Conservation (phyloP, 2,113 vertebrate genomes). For the Carettochelys insculpta region DNA sequence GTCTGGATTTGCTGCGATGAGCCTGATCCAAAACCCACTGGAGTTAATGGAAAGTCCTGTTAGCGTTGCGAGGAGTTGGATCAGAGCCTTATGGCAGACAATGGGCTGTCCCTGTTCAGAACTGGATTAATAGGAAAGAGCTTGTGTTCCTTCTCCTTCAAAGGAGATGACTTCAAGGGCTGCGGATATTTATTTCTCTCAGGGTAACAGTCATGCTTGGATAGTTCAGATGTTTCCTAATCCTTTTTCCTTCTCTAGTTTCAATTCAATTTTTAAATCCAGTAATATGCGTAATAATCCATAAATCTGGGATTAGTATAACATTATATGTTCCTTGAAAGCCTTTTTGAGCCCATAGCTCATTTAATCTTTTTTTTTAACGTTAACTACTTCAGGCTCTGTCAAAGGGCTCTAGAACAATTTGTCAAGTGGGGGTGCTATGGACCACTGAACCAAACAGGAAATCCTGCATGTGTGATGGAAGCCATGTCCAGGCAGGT, state of each 20-base stretch:
- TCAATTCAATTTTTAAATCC: background rate
- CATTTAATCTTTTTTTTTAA: constrained; percentile 45
- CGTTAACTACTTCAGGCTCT: constrained; percentile 17
- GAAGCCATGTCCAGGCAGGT: too few species aligned
- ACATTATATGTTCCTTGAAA: constrained; percentile 41
- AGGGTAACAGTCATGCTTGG: background rate
- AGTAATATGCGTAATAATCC: constrained; percentile 21
- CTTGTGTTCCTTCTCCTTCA: background rate
- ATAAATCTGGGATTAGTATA: constrained; percentile 39
- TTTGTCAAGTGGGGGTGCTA: too few species aligned
- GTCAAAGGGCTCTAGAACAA: too few species aligned
- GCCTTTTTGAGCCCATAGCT: constrained; percentile 6
- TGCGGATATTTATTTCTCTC: background rate
- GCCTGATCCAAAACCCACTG: background rate
- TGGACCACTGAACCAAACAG: too few species aligned
- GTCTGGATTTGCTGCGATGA: background rate
- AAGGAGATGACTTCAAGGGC: background rate
- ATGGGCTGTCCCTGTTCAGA: background rate
- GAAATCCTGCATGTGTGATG: too few species aligned
- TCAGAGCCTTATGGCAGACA: constrained; percentile 15
- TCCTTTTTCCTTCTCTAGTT: constrained; percentile 4
- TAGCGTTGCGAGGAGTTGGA: constrained; percentile 24
- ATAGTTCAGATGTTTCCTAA: background rate
- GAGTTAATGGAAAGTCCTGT: background rate
- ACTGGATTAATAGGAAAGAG: background rate